These are phyloP conservation scores for Rhinoptilus africanus DNA, from an alignment of 2,113 vertebrate species.

Conservation along the genomic window DNA sequence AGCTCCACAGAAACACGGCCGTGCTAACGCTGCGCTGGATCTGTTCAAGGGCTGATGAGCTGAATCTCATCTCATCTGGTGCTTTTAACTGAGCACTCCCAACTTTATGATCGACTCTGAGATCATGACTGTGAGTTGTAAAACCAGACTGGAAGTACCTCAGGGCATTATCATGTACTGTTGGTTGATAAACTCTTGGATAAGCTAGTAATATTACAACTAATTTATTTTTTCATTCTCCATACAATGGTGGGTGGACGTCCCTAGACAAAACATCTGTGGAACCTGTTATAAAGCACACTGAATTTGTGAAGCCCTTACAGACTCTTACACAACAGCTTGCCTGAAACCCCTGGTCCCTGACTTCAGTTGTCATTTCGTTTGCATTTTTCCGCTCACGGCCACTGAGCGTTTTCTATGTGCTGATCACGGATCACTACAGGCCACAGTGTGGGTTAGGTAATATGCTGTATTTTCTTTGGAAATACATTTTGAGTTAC, in stretches of 20 bases:
- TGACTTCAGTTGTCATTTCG: neutral
- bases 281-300: neutral
- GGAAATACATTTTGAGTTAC: neutral
- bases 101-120: neutral
- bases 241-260: constrained; percentile 10
- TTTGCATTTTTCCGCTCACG: neutral
- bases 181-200: constrained; percentile 7
- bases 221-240: constrained; percentile 35
- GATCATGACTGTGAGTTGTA: neutral
- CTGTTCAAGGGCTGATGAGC: neutral
- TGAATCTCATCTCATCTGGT: neutral
- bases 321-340: neutral
- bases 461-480: neutral
- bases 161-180: neutral
- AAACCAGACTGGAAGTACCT: neutral
- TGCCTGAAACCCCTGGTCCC: neutral
- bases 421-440: neutral
- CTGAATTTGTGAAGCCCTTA: neutral
- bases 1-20: neutral
- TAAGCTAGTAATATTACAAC: neutral
- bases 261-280: constrained; percentile 57
- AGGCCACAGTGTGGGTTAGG: neutral
- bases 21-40: rapidly evolving
- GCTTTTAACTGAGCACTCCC: neutral
- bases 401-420: neutral